phyloP scores from a whole-genome alignment of 2,888 invertebrate species.

The Zygogramma bicolorata region DNA sequence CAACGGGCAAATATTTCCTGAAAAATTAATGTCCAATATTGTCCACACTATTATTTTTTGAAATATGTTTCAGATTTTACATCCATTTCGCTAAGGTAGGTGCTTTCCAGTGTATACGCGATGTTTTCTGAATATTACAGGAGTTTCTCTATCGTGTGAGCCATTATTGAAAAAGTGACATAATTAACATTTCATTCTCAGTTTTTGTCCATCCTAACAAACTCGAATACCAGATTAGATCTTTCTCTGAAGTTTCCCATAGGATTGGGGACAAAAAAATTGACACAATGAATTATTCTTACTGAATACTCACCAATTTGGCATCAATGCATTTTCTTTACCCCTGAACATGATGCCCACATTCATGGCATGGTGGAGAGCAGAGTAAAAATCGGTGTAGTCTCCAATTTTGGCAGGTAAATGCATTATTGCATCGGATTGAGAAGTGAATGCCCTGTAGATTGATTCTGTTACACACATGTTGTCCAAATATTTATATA shows the following conservation, averaged over 20 bases:
- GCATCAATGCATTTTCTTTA: slow-evolving; percentile 93
- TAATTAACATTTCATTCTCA: no score
- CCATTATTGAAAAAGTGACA: no score
- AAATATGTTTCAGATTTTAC: neutral
- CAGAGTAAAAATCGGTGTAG: slow-evolving; percentile 99
- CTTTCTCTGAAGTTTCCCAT: no score
- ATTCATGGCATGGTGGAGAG: slow-evolving; percentile 96
- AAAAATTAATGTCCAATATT: slow-evolving; percentile 16
- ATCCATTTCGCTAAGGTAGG: no score
- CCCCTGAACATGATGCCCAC: slow-evolving; percentile 98
- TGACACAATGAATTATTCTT: no score
- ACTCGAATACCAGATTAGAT: no score
- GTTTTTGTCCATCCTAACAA: no score
- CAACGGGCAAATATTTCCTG: slow-evolving; percentile 96
- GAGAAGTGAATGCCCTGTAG: slow-evolving; percentile 81
- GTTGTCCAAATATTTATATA: neutral
- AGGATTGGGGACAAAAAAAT: no score
- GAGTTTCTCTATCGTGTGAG: no score
- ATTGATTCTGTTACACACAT: neutral
- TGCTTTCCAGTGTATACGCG: no score
- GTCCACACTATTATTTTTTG: neutral
- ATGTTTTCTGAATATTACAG: no score
- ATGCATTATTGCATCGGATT: slow-evolving; percentile 86
- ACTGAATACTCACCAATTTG: slow-evolving; percentile 84
- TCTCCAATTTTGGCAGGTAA: slow-evolving; percentile 95